Percentiles rank a stretch among this genome's conserved stretches.
Evolutionary conservation across 2,113 vertebrate species (phyloP).

Genomic region (Cyphomyrus discorhynchus): DNA sequence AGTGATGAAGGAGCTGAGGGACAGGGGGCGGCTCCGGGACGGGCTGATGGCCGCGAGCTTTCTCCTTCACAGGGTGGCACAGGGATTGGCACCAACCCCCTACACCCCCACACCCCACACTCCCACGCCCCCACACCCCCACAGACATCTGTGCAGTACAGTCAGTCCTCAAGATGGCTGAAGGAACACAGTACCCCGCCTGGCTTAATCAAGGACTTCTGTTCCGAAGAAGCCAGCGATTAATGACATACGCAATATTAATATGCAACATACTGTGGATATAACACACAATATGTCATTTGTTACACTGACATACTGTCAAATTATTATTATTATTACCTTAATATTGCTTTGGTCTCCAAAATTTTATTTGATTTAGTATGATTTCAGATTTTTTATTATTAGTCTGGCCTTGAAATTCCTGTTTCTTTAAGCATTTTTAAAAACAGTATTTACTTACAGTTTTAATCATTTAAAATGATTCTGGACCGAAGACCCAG

Average conservation of each 20-base stretch:
- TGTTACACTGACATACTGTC: neutral
- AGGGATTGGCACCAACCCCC: neutral
- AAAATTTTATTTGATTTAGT: neutral
- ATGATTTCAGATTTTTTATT: neutral
- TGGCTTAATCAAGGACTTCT: neutral
- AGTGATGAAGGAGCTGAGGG: neutral
- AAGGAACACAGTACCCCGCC: neutral
- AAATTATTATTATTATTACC: neutral
- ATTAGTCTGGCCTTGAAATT: neutral
- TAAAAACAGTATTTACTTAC: neutral
- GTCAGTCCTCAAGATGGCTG: neutral
- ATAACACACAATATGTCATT: neutral
- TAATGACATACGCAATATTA: neutral
- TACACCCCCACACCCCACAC: neutral
- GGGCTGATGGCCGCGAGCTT: neutral
- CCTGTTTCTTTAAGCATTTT: neutral
- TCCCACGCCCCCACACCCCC: neutral
- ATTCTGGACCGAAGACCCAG: neutral
- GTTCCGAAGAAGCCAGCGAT: neutral
- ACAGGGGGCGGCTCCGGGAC: no score
- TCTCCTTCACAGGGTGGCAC: neutral
- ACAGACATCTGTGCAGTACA: conserved; percentile 12
- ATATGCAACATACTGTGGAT: neutral
- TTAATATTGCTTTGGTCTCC: neutral
- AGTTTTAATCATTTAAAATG: neutral